Conservation (phyloP, 2,888 invertebrate species). For the Labia minor region DNA sequence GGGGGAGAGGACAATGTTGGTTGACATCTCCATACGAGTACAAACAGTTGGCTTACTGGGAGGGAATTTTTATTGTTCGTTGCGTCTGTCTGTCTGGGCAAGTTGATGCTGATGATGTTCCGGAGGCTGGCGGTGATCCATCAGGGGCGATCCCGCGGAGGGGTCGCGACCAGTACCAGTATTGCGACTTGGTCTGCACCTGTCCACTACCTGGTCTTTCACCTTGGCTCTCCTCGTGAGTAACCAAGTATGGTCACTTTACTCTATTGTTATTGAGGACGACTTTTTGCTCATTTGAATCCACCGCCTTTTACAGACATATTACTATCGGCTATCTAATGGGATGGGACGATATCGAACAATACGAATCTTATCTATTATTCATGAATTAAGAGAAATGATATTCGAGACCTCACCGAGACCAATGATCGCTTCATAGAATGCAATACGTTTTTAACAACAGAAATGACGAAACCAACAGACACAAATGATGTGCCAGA, state of each 20-base stretch:
- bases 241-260: conserved; percentile 9
- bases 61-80: not conserved
- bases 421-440: too few relatives aligned
- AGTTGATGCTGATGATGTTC: not conserved
- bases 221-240: conserved; percentile 13
- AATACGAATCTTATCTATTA: conserved; percentile 8
- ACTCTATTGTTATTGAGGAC: conserved; percentile 13
- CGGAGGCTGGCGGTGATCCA: not conserved
- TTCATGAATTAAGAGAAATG: conserved; percentile 7
- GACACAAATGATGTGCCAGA: too few relatives aligned
- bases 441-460: too few relatives aligned
- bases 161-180: conserved; percentile 8
- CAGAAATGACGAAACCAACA: too few relatives aligned
- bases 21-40: too few relatives aligned
- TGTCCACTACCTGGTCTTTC: conserved; percentile 13
- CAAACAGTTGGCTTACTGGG: conserved; percentile 3
- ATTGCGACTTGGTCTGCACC: conserved; percentile 8
- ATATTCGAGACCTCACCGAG: not conserved
- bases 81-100: too few relatives aligned
- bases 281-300: conserved; percentile 13
- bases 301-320: conserved; percentile 13
- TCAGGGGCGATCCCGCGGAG: not conserved
- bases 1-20: too few relatives aligned
- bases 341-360: conserved; percentile 1
- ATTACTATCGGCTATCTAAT: not conserved